Percentiles rank a stretch among this genome's conserved stretches.
phyloP scores from a whole-genome alignment of 2,113 vertebrate genomes.

The Archilochus colubris region DNA sequence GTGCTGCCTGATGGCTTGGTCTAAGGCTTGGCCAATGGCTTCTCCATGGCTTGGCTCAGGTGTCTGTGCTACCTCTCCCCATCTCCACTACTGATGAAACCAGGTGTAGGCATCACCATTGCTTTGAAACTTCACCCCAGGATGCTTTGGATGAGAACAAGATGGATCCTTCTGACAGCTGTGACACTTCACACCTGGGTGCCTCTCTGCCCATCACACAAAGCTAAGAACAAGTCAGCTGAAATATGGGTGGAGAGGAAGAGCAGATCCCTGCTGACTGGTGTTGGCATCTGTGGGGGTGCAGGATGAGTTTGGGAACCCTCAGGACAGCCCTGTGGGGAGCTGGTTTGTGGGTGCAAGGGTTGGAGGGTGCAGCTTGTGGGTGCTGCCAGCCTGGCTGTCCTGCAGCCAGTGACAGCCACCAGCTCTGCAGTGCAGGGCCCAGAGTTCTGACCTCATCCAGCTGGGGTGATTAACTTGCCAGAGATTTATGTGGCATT shows the following conservation, averaged over 20 bases:
- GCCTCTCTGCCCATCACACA: not conserved
- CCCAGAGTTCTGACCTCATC: slow-evolving; percentile 58
- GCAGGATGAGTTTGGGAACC: not conserved
- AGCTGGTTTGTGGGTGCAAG: accelerated
- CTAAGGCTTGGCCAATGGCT: accelerated
- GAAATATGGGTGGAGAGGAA: accelerated
- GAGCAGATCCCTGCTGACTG: not conserved
- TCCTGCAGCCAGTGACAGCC: not conserved
- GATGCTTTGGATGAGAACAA: not conserved
- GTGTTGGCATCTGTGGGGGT: accelerated
- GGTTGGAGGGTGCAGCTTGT: not conserved
- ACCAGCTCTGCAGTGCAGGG: not conserved
- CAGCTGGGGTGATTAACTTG: slow-evolving; percentile 80
- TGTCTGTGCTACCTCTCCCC: not conserved
- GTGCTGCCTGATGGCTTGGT: not conserved
- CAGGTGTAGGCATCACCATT: not conserved
- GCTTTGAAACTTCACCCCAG: not conserved
- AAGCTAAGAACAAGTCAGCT: not conserved
- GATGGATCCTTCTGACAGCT: not conserved
- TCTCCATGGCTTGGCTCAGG: accelerated
- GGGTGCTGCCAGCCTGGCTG: not conserved
- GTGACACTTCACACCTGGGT: not conserved
- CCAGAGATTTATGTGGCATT: slow-evolving; percentile 77
- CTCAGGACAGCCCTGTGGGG: accelerated
- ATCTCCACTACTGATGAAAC: not conserved